Conservation (phyloP, 2,113 vertebrate species). For the Nibea albiflora region DNA sequence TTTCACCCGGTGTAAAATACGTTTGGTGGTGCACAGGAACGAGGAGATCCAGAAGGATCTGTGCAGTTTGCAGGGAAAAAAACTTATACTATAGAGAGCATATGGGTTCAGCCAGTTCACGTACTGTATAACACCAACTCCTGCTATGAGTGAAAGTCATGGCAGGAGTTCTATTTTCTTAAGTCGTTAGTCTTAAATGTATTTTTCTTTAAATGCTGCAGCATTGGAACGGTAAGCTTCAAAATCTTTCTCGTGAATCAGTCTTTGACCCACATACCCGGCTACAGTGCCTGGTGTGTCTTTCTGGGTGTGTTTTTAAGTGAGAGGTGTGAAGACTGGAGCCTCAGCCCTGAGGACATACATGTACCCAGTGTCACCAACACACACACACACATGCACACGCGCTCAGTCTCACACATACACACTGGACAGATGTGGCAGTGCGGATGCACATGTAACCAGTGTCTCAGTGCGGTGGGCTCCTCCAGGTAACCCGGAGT, state of each 20-base stretch:
- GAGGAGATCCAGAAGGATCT: conserved; percentile 4
- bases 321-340: conserved; percentile 77
- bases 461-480: conserved; percentile 66
- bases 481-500: conserved; percentile 73
- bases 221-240: neutral
- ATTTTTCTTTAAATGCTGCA: neutral
- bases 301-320: conserved; percentile 69
- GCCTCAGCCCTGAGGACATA: conserved; percentile 68
- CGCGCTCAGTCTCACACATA: conserved; percentile 22
- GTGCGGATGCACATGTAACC: conserved; percentile 45
- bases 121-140: neutral
- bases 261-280: conserved; percentile 57
- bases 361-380: conserved; percentile 61
- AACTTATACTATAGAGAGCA: too few species aligned
- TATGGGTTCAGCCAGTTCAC: neutral
- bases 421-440: conserved; percentile 46
- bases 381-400: conserved; percentile 17
- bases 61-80: neutral
- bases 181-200: neutral
- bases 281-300: conserved; percentile 57
- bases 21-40: neutral
- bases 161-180: neutral
- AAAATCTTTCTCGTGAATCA: neutral
- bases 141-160: neutral
- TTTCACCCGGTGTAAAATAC: neutral